These are phyloP conservation scores for Campylomormyrus tamandua DNA, from an alignment of 2,113 vertebrate genomes.

Conservation along the genomic window DNA sequence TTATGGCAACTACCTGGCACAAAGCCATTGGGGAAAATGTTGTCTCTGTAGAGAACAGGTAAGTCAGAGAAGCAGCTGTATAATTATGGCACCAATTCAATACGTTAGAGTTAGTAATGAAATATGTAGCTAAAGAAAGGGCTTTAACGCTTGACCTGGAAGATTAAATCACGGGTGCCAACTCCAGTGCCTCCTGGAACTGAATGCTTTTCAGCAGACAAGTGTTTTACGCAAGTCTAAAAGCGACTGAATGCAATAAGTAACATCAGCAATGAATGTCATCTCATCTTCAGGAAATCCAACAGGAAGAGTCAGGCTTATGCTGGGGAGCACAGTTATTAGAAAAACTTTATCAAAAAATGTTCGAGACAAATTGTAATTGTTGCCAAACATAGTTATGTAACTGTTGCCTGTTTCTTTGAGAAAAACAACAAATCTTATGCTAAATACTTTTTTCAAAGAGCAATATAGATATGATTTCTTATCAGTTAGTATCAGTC, in stretches of 20 bases:
- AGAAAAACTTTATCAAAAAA: background rate
- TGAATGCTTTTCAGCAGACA: background rate
- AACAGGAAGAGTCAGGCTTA: background rate
- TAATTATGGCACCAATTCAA: constrained; percentile 25
- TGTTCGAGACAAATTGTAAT: background rate
- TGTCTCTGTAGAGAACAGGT: constrained; percentile 22
- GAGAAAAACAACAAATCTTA: background rate
- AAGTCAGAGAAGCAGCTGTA: constrained; percentile 28
- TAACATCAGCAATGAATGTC: background rate
- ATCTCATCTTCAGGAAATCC: background rate
- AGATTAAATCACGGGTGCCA: background rate
- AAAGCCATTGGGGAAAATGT: constrained; percentile 10
- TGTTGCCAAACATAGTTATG: background rate
- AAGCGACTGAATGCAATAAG: background rate
- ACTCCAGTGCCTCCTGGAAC: background rate
- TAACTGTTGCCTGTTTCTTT: background rate
- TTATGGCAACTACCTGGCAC: constrained; percentile 32
- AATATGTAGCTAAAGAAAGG: constrained; percentile 1
- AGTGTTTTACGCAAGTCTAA: background rate
- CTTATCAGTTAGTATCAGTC: background rate
- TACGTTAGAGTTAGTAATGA: constrained; percentile 21
- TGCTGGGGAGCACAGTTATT: background rate
- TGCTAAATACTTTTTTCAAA: background rate
- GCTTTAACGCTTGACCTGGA: background rate
- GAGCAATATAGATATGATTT: background rate